Conservation (phyloP, 2,113 vertebrate species). For the Aviceda subcristata region DNA sequence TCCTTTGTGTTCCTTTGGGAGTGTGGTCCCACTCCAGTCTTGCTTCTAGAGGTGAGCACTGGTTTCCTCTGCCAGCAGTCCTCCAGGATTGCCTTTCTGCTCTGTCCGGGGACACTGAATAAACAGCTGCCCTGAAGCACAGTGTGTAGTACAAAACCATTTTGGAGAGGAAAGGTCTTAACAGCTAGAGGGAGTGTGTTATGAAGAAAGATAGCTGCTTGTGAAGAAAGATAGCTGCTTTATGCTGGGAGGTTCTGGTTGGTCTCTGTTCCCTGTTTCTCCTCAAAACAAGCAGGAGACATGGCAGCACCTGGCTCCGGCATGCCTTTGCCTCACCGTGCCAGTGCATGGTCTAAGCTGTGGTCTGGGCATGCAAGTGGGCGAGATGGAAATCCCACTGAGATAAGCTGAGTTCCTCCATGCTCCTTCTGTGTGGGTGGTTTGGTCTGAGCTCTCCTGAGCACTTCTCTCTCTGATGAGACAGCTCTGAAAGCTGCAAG, state of each 20-base stretch:
- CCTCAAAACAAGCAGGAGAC: neutral
- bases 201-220: neutral
- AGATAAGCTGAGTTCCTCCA: neutral
- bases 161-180: neutral
- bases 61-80: neutral
- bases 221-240: neutral
- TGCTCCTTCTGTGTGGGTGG: neutral
- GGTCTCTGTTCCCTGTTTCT: neutral
- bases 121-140: neutral
- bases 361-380: neutral
- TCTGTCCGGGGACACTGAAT: neutral
- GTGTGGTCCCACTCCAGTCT: neutral
- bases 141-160: neutral
- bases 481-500: neutral
- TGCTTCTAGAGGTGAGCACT: neutral
- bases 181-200: neutral
- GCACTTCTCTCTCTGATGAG: neutral
- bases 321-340: neutral
- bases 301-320: neutral
- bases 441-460: neutral
- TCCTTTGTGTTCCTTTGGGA: neutral
- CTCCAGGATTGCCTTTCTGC: neutral
- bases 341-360: neutral
- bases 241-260: neutral
- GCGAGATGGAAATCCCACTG: neutral